These are phyloP conservation scores for Orcinus orca DNA, from an alignment of 2,113 vertebrate genomes.

Conservation along the genomic window DNA sequence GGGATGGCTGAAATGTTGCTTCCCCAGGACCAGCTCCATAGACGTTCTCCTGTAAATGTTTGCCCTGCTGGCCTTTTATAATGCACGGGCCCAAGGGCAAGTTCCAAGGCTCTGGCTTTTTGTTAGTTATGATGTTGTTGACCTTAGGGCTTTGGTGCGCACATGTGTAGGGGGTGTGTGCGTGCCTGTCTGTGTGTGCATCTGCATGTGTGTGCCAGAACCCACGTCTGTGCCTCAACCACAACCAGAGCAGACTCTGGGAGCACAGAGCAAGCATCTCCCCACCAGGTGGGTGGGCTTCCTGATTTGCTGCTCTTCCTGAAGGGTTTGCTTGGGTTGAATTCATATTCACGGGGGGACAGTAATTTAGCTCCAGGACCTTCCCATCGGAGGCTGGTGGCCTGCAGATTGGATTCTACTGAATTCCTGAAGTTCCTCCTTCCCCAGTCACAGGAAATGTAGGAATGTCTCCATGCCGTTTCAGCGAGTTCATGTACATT, in stretches of 20 bases:
- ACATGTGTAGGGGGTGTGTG: not conserved
- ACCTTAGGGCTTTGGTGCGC: not conserved
- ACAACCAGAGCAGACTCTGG: not conserved
- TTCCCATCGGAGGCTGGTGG: rapidly evolving
- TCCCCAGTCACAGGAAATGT: not conserved
- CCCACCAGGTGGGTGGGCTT: no score
- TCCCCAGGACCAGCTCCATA: no score
- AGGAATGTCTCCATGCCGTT: not conserved
- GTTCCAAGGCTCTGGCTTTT: not conserved
- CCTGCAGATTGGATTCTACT: not conserved
- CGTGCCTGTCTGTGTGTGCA: not conserved
- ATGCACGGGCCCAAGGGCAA: rapidly evolving
- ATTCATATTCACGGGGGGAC: no score
- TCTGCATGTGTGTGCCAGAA: not conserved
- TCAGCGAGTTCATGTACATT: rapidly evolving
- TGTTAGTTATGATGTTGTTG: not conserved
- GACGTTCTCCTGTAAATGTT: not conserved
- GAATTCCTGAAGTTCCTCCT: no score
- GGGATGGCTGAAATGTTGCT: no score
- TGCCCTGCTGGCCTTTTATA: rapidly evolving
- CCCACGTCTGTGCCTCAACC: not conserved
- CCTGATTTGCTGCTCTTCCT: not conserved
- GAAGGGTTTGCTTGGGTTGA: not conserved
- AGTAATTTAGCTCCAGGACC: not conserved
- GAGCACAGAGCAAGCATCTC: not conserved